Base-by-base conservation (phyloP, 2,888 invertebrate species). In the Microctonus aethiopoides region DNA sequence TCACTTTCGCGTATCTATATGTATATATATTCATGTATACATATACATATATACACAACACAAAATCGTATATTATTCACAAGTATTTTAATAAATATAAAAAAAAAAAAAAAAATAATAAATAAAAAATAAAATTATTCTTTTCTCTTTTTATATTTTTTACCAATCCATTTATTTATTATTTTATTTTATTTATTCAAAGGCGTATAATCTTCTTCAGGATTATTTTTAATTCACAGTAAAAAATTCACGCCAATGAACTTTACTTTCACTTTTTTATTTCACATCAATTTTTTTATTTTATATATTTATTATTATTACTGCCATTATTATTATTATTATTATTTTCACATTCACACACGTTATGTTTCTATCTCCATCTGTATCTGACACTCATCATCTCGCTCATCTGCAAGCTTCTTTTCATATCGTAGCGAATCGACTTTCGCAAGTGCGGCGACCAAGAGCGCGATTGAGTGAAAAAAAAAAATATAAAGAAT, bases 41-140 rank as follows among this genome's bases (percentile, higher is more conserved):
- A 10, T 36, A 7, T 16, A 20, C 9, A 20, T 16, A n/a, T 39
- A 39, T n/a, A 5, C n/a, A 5, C n/a, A 39, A 39, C n/a, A 39
- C 22, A 16, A 6, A 20, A 3, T 3, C 29, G 5, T 57, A n/a
- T 29, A 26, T 24, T 32, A 34, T 57, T 34, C 34, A 57, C 20
- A 20, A 57, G 32, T 32, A 7, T 57, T 57, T 57, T 57, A 57
- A 57, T 57, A 32, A 57, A 57, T n/a, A 34, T 20, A 32, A 57
- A 7, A 22, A 34, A n/a, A 29, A 5, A 29, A 5, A 10, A 32
- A 32, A 9, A 22, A 57, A n/a, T n/a, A n/a, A n/a, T n/a, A n/a
- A n/a, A n/a, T n/a, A n/a, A n/a, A n/a, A n/a, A 5, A 34, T 4
- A n/a, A 20, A 57, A 20, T 0, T 16, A 10, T 54, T 54, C 13